Percentiles rank a stretch among this genome's conserved stretches.
phyloP scores from a whole-genome alignment of 2,888 invertebrate genomes.

The Coenonympha arcania region DNA sequence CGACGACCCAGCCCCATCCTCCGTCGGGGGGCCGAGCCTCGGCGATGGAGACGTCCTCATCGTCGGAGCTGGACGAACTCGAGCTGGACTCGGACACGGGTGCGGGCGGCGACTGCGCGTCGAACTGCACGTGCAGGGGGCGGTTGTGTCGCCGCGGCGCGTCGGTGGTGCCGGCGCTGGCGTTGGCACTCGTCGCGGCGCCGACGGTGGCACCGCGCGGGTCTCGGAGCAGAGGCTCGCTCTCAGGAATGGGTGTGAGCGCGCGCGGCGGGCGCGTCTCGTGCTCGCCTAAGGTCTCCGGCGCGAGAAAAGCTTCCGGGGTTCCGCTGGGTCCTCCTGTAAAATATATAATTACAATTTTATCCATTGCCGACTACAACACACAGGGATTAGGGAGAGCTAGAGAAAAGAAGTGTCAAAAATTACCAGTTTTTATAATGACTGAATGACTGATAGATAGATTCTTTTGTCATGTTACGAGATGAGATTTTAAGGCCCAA shows the following conservation, averaged over 20 bases:
- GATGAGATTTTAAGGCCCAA: too few relatives aligned
- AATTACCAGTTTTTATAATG: too few relatives aligned
- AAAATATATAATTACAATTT: not conserved
- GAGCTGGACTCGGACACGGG: slow-evolving; percentile 49
- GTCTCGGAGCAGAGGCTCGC: slow-evolving; percentile 55
- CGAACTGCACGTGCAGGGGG: slow-evolving; percentile 76
- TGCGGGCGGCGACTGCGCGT: slow-evolving; percentile 62
- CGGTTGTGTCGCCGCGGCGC: slow-evolving; percentile 50
- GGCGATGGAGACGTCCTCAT: slow-evolving; percentile 76
- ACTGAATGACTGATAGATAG: too few relatives aligned
- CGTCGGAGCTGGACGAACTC: slow-evolving; percentile 72
- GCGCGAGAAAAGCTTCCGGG: slow-evolving; percentile 42
- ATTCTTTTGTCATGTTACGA: too few relatives aligned
- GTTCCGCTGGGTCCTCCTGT: slow-evolving; percentile 60
- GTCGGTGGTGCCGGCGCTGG: slow-evolving; percentile 36
- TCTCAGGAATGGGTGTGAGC: slow-evolving; percentile 59
- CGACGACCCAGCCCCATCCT: slow-evolving; percentile 95
- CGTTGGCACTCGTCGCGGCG: not conserved
- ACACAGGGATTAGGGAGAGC: too few relatives aligned
- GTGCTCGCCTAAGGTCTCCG: slow-evolving; percentile 53
- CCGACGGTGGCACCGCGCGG: slow-evolving; percentile 22
- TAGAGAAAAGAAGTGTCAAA: too few relatives aligned
- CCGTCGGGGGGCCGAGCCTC: slow-evolving; percentile 87
- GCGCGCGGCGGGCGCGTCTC: slow-evolving; percentile 56
- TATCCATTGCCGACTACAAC: too few relatives aligned